Percentiles rank a stretch among this genome's conserved stretches.
phyloP scores from a whole-genome alignment of 2,113 vertebrate genomes.

The Eulemur macaco region DNA sequence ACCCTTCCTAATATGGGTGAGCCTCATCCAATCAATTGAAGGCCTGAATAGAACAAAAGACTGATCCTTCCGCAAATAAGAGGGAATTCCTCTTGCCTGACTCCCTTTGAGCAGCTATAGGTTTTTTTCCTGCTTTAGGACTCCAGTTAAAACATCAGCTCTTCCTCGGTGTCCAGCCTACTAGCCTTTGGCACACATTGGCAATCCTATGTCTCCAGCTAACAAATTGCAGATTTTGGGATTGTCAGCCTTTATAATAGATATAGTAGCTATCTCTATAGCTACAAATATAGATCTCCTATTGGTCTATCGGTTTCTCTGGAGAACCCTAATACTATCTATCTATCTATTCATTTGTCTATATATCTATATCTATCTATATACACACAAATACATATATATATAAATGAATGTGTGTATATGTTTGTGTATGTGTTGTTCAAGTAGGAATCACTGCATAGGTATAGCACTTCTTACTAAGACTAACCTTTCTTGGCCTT shows the following conservation, averaged over 20 bases:
- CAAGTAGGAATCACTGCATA: neutral
- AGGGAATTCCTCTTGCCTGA: neutral
- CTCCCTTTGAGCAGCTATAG: neutral
- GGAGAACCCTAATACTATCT: neutral
- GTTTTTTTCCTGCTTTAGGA: neutral
- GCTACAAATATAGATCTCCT: neutral
- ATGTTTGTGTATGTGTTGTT: neutral
- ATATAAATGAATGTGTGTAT: too few species aligned
- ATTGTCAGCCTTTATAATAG: neutral
- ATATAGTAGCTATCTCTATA: neutral
- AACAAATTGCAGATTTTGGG: neutral
- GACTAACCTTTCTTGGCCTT: conserved; percentile 26
- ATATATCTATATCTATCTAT: neutral
- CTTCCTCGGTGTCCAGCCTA: neutral
- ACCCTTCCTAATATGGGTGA: neutral
- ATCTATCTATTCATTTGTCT: neutral
- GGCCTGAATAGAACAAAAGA: neutral
- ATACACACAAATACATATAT: neutral
- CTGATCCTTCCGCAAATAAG: neutral
- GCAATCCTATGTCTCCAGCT: neutral
- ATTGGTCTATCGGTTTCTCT: neutral
- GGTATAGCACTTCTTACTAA: neutral
- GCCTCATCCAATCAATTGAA: neutral
- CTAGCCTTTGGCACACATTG: neutral
- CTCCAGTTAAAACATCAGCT: neutral